These are phyloP conservation scores for Spondyliosoma cantharus DNA, from an alignment of 2,797 vertebrate species.

Conservation along the genomic window DNA sequence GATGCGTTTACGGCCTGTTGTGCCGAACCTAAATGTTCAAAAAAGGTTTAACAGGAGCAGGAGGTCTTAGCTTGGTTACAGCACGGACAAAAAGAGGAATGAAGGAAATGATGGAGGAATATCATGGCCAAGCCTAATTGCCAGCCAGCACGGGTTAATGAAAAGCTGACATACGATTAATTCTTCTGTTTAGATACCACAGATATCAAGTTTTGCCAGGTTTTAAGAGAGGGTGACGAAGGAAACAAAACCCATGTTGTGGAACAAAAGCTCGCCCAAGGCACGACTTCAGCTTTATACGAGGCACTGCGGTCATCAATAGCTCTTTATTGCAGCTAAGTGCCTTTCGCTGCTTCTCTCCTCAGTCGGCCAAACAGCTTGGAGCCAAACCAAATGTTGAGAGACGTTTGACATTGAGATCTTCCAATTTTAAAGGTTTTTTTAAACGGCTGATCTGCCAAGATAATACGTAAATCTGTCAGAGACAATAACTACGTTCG, in stretches of 20 bases:
- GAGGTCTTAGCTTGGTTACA: not conserved
- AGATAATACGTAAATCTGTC: constrained; percentile 46
- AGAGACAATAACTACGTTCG: constrained; percentile 29
- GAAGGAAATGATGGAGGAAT: not conserved
- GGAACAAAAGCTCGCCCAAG: not conserved
- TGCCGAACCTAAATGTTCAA: not conserved
- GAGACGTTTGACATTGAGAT: constrained; percentile 13
- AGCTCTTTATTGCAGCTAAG: constrained; percentile 34
- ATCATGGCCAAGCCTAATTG: not conserved
- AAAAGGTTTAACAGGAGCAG: not conserved
- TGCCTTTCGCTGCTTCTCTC: constrained; percentile 18
- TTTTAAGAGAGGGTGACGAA: constrained; percentile 14
- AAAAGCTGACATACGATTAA: not conserved
- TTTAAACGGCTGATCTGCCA: constrained; percentile 45
- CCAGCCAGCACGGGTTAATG: not conserved
- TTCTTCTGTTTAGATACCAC: not conserved
- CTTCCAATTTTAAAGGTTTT: constrained; percentile 38
- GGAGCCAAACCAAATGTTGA: constrained; percentile 28
- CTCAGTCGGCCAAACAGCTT: constrained; percentile 13
- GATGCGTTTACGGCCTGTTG: not conserved
- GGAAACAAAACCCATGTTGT: constrained; percentile 4
- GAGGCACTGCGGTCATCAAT: constrained; percentile 27
- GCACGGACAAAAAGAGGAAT: not conserved
- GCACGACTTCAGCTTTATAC: not conserved
- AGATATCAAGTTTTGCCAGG: not conserved